Percentiles rank a stretch among this genome's conserved stretches.
Evolutionary conservation across 2,113 vertebrate species (phyloP).

Genomic region (Daubentonia madagascariensis): DNA sequence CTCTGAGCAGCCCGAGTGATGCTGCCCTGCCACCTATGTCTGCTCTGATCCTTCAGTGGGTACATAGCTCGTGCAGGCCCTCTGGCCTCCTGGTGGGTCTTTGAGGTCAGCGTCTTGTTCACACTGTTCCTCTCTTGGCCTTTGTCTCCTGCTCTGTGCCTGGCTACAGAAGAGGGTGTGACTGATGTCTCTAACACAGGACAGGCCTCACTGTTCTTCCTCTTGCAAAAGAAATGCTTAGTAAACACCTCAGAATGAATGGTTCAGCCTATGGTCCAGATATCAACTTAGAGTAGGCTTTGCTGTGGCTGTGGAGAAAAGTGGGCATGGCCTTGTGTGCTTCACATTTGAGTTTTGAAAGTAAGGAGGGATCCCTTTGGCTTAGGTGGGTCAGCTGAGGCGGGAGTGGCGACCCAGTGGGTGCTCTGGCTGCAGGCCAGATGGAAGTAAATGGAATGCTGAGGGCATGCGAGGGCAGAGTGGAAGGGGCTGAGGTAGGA

Average conservation of each 20-base stretch:
- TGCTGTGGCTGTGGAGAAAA: neutral
- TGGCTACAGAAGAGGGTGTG: neutral
- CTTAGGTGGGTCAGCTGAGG: neutral
- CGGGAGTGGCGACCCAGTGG: neutral
- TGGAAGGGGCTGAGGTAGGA: neutral
- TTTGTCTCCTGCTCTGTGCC: neutral
- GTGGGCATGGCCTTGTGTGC: neutral
- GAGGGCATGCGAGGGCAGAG: neutral
- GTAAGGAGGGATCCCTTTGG: neutral
- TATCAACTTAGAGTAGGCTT: neutral
- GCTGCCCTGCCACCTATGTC: too few relatives aligned
- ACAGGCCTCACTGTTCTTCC: neutral
- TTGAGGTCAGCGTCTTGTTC: too few relatives aligned
- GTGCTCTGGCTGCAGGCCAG: neutral
- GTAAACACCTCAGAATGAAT: neutral
- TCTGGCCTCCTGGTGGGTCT: neutral
- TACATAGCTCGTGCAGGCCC: neutral
- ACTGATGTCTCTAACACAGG: neutral
- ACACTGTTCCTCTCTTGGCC: neutral
- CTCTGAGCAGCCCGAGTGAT: fast-evolving
- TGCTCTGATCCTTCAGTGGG: too few relatives aligned
- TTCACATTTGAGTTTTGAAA: neutral
- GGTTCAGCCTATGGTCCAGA: neutral
- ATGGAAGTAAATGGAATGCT: neutral
- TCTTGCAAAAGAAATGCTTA: neutral